Base-by-base conservation (phyloP, 1,140 invertebrate genomes). In the Drosophila bocqueti region DNA sequence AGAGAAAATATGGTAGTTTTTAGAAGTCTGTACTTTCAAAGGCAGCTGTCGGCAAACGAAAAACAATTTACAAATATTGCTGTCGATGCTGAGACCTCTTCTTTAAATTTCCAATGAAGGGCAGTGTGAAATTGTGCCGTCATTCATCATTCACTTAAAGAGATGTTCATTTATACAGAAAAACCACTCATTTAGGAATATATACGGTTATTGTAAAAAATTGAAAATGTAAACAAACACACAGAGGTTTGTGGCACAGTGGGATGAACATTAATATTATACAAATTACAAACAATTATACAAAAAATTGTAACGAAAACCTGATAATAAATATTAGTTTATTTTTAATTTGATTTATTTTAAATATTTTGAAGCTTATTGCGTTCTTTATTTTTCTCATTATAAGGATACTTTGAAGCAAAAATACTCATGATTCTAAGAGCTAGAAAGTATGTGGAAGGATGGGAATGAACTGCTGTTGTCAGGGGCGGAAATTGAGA, bases 191-290 rank as follows among this genome's bases (percentile, higher is more conserved):
- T 24, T 3, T 24, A 24, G 2, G 3, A 24, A 24, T 24, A 24
- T 3, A 24, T 24, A 24, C 31, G 42, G 55, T 63, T 58, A 52
- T 24, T 42, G 74, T 52, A 38, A 78, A 58, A 78, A 78, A 62
- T 77, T 71, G 40, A 78, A 78, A 78, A 71, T 78, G 64, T 76
- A 77, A 77, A 77, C 72, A 77, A 77, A 77, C 63, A 76, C 34
- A 61, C 36, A 36, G 31, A 42, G 29, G 2, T 4, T 24, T 18
- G 4, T 1, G 10, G 49, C 54, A 73, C 65, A 43, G 46, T 73
- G 66, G 40, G 13, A 7, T 2, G 40, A 24, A 68, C 21, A 16
- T 49, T 7, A 42, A 42, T 18, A 26, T 16, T 24, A 16, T 2
- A 15, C 2, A 16, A 24, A 4, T 46, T 24, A 2, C 24, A 24